Base-by-base conservation (phyloP, 2,797 vertebrate species). In the Pelobates cultripes region DNA sequence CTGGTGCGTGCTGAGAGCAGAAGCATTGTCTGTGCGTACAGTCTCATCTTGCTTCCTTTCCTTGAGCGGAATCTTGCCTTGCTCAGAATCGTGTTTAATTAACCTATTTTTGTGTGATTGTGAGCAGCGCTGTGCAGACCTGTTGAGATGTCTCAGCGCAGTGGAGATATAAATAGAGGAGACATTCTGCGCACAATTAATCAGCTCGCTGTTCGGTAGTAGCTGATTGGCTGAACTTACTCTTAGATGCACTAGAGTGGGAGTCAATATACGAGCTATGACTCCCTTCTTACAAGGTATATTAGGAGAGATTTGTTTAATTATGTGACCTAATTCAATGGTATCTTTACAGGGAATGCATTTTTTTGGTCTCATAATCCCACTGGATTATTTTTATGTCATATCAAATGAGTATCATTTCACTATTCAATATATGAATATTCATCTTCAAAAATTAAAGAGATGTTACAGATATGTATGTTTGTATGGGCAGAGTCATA, bases 71-170 rank as follows among this genome's bases (percentile, higher is more conserved):
- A 47, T 64, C 66, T 28, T 81, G 45, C 74, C 12, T 77, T 64
- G 45, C 74, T 64, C 80, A 55, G 80, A 82, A 82, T 82, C 60
- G 57, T 77, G 80, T 77, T 82, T 77, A 82, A 82, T 82, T 82
- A 82, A 82, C 80, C 80, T 78, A 82, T 82, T 82, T 82, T 75
- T 72, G 61, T 77, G 60, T 78, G 81, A 82, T 78, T 77, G 69
- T 73, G 69, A 42, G 81, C 61, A 6, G 75, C 63, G 69, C 67
- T 72, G 51, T 45, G 53, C 75, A 67, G 70, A 77, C 75, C 81
- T 82, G 81, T 82, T 82, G 61, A 82, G 80, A 73, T 68, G 80
- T 82, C 81, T 82, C 75, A 47, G 81, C 70, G 70, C 75, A 73
- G 70, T 7, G 51, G 75, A 60, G 72, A 77, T 82, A 82, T 82